These are phyloP conservation scores for Caenorhabditis sp. DNA, from an alignment of 2,888 invertebrate species.

Conservation along the genomic window DNA sequence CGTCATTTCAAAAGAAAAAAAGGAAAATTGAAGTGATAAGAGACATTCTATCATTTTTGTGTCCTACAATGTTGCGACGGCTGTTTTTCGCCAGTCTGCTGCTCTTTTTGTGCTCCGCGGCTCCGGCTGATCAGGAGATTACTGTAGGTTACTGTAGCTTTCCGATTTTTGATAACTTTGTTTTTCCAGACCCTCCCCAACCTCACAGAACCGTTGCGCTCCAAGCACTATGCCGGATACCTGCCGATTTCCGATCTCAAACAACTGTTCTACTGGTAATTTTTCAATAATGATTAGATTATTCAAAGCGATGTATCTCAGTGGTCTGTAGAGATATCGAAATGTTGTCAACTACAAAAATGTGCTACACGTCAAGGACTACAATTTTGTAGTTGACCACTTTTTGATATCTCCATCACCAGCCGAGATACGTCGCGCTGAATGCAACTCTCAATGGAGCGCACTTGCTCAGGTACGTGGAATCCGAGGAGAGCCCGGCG, in stretches of 20 bases:
- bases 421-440: too few species aligned
- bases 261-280: slow-evolving; percentile 80
- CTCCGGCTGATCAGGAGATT: slow-evolving; percentile 3
- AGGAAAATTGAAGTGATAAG: too few species aligned
- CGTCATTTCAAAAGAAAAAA: too few species aligned
- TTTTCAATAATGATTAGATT: too few species aligned
- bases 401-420: too few species aligned
- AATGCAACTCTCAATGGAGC: background rate
- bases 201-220: slow-evolving; percentile 59
- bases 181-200: slow-evolving; percentile 54
- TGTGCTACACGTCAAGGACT: background rate
- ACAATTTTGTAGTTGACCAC: too few species aligned
- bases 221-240: slow-evolving; percentile 81
- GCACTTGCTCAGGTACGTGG: slow-evolving; percentile 65
- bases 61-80: too few species aligned
- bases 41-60: too few species aligned
- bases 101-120: background rate
- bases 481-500: slow-evolving; percentile 78
- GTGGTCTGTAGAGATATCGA: too few species aligned
- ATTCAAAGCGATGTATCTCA: too few species aligned
- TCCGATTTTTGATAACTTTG: too few species aligned
- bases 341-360: background rate
- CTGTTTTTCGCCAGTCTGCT: background rate
- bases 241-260: slow-evolving; percentile 79
- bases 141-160: background rate